These are phyloP conservation scores for Fringilla coelebs DNA, from an alignment of 2,797 vertebrate genomes.

Conservation along the genomic window DNA sequence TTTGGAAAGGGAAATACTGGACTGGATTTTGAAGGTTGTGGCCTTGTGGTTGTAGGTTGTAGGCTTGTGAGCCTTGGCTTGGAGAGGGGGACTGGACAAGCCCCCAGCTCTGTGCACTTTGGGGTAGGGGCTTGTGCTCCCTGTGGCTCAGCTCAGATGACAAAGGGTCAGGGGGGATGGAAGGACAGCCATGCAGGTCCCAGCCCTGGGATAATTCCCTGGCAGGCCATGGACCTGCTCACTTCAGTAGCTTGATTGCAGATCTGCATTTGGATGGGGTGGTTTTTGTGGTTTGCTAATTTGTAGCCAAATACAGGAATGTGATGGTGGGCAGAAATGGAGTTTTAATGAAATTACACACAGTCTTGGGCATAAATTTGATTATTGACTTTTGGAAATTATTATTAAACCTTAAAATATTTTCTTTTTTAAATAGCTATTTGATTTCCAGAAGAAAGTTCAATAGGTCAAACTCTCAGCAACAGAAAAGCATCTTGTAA, in stretches of 20 bases:
- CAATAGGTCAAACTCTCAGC: not conserved
- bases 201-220: not conserved
- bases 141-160: not conserved
- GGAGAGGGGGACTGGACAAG: not conserved
- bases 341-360: not conserved
- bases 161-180: not conserved
- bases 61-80: not conserved
- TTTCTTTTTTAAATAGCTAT: not conserved
- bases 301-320: not conserved
- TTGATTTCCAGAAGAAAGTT: not conserved
- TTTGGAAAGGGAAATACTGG: not conserved
- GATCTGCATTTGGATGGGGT: not conserved
- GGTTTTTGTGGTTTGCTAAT: not conserved
- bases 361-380: not conserved
- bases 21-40: not conserved
- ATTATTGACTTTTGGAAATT: not conserved
- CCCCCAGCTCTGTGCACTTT: not conserved
- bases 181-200: not conserved
- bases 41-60: too few relatives aligned
- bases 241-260: rapidly evolving
- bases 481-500: not conserved
- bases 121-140: not conserved
- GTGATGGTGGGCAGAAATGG: not conserved
- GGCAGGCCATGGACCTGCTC: not conserved
- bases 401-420: not conserved